Evolutionary conservation across 2,113 vertebrate species (phyloP), one percentile per base, ranked within the genome.

Genomic region (Bothrops jararaca): DNA sequence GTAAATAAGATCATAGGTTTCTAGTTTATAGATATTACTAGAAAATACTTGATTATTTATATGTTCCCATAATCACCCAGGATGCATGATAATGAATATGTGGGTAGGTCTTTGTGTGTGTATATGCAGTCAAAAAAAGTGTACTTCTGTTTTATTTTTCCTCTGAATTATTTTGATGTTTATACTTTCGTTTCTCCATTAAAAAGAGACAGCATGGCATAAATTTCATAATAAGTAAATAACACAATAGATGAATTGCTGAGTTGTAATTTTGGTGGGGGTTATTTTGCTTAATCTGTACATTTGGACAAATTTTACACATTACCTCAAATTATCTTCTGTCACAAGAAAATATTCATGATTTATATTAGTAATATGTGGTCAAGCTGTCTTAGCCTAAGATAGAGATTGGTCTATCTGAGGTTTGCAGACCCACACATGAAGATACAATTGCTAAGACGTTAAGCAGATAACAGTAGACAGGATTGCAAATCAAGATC

Each of bases 21-120:
- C 92, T 89, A 96, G 96, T 96, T 96, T 89, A 94, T 93, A 91
- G 94, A 94, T 96, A 93, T 92, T 96, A 91, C 93, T 94, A 95
- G 45, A 64, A 89, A 56, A 94, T 94, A 93, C 94, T 95, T 91
- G 4, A 80, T 96, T 95, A 95, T 95, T 96, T 96, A 96, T 90
- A 20, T 69, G n/a, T 12, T 29, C 15, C n/a, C 18, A 80, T 39
- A 80, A 80, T 80, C n/a, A 39, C 15, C 15, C 34, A 80, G 15
- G 6, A 80, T 7, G n/a, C 69, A 80, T 39, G 69, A 34, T 15
- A 80, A 80, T 80, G 34, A 80, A 39, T 20, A 39, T 18, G 15
- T 39, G n/a, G 64, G 34, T 39, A 39, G 69, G 93, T 96, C 95
- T 96, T 95, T 95, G 95, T 96, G 95, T 96, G 94, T 97, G 94